Conservation (phyloP, 2,797 vertebrate species). For the Diglossa cyanea region DNA sequence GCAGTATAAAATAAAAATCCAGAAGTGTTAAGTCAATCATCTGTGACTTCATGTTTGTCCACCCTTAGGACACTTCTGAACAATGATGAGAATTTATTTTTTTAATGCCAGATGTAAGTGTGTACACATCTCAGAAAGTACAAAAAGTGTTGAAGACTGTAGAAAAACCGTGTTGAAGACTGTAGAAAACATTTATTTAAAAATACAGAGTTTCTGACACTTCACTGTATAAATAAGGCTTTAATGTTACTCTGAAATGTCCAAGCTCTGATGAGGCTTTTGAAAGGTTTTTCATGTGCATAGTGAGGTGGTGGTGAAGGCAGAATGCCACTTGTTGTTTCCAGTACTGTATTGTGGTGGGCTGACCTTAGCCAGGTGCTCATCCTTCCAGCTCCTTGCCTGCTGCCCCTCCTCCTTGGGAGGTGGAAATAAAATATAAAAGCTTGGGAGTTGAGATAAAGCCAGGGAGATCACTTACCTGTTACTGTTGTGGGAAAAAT, state of each 20-base stretch:
- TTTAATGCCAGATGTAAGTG: not conserved
- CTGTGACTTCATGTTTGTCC: not conserved
- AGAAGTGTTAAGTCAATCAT: not conserved
- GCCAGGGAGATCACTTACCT: not conserved
- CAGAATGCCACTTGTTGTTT: not conserved
- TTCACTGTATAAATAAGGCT: not conserved
- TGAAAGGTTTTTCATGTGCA: not conserved
- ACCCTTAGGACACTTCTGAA: not conserved
- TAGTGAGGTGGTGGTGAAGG: not conserved
- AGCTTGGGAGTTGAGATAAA: not conserved
- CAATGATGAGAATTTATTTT: not conserved
- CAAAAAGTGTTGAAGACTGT: not conserved
- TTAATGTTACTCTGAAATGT: not conserved
- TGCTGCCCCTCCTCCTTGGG: rapidly evolving
- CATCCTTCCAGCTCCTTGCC: not conserved
- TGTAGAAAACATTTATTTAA: not conserved
- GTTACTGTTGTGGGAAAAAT: not conserved
- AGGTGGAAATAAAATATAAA: not conserved
- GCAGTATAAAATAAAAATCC: not conserved
- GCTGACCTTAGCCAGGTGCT: not conserved
- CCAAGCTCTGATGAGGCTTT: not conserved
- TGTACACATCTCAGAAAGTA: not conserved
- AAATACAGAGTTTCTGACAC: not conserved
- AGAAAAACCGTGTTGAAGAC: not conserved
- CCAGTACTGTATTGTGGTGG: not conserved